Conservation (phyloP, 2,888 invertebrate genomes). For the Polydrusus cervinus region DNA sequence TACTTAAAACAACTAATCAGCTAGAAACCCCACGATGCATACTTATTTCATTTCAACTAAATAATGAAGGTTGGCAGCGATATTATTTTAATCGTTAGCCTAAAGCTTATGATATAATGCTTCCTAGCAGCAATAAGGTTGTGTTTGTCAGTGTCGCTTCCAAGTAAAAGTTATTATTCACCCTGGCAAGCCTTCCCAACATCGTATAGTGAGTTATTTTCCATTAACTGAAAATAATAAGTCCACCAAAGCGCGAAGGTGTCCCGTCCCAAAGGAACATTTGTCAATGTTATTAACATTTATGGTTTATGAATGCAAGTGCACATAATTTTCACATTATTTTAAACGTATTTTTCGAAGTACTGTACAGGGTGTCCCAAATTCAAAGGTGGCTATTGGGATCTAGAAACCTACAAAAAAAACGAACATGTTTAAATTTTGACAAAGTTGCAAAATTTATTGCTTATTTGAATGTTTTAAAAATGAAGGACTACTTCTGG, state of each 20-base stretch:
- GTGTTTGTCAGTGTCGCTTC: slow-evolving; percentile 47
- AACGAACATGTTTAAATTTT: no score
- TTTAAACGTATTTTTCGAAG: no score
- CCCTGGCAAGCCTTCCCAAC: slow-evolving; percentile 35
- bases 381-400: no score
- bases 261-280: slow-evolving; percentile 26
- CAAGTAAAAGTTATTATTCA: slow-evolving; percentile 41
- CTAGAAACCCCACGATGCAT: background rate
- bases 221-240: slow-evolving; percentile 36
- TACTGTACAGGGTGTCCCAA: no score
- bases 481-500: no score
- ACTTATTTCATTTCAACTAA: background rate
- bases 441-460: no score
- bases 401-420: no score
- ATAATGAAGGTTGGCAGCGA: background rate
- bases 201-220: slow-evolving; percentile 41
- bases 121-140: slow-evolving; percentile 48
- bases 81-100: slow-evolving; percentile 14
- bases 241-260: slow-evolving; percentile 18
- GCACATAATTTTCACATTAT: no score
- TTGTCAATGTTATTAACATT: slow-evolving; percentile 35
- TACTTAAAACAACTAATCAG: background rate
- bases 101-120: slow-evolving; percentile 22
- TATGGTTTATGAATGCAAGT: no score
- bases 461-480: no score